Evolutionary conservation across 2,797 vertebrate genomes (phyloP), one percentile per base, ranked within the genome.

Genomic region (Perodicticus potto): DNA sequence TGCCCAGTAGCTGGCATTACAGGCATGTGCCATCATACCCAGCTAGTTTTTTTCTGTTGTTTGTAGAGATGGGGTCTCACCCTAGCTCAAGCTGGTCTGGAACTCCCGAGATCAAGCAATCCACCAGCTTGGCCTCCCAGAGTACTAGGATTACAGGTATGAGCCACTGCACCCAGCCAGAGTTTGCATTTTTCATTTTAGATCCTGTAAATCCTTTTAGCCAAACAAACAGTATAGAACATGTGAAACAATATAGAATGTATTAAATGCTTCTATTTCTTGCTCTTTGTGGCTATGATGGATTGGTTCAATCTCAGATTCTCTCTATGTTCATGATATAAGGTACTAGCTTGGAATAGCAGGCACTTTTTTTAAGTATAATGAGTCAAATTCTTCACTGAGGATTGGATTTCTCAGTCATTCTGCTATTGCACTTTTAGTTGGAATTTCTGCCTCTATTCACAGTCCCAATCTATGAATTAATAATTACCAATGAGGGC

Each of bases 171-270:
- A 49, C 45, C 45, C 45, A 49, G 45, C 45, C 45, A 49, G 45
- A 69, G 8, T 82, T 49, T 34, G 32, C 16, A 59, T 61, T 85
- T 84, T 82, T 95, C 17, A 69, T 72, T 82, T 93, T 7, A 89
- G 80, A 86, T 49, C 57, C 6, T 13, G 74, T 10, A 67, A 19
- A n/a, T 37, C 80, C 17, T 43, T 92, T 61, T 74, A 49, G 2
- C 49, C 4, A 96, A 86, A 78, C 27, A 85, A 94, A 49, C 74
- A 76, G 59, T 72, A 89, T 86, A 89, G 81, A 65, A 53, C n/a
- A 83, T 76, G 17, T 10, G 94, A 43, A 69, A 3, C 0, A 65
- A 57, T 9, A 2, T 40, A 32, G 8, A 12, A 32, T 86, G 77
- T 34, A 72, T 70, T 89, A 92, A 83, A 63, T 63, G 45, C 4